These are phyloP conservation scores for Disparrhopalites patrizii DNA, from an alignment of 2,888 invertebrate species.

Conservation along the genomic window DNA sequence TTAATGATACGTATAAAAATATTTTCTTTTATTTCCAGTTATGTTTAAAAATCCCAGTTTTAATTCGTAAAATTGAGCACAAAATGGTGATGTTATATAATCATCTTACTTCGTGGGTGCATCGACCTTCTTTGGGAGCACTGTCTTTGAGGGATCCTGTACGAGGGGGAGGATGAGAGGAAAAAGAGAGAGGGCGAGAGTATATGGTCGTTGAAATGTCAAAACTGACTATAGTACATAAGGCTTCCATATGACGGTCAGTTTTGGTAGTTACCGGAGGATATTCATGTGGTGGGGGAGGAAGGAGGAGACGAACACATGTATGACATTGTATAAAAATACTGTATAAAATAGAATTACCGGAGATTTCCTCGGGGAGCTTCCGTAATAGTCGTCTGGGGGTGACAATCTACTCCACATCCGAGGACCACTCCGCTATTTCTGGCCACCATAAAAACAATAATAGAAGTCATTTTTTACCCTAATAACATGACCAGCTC, in stretches of 20 bases:
- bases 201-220: neutral
- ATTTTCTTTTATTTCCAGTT: too few relatives aligned
- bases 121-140: too few relatives aligned
- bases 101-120: too few relatives aligned
- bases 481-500: conserved; percentile 25
- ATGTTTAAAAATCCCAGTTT: too few relatives aligned
- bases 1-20: too few relatives aligned
- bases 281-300: neutral
- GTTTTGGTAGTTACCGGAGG: neutral
- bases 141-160: too few relatives aligned
- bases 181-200: neutral
- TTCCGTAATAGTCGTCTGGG: conserved; percentile 25
- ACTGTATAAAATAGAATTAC: conserved; percentile 7
- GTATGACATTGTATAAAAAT: too few relatives aligned
- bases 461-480: conserved; percentile 29
- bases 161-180: neutral
- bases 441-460: conserved; percentile 30
- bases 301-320: too few relatives aligned
- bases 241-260: neutral
- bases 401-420: conserved; percentile 28
- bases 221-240: neutral
- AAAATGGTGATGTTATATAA: too few relatives aligned
- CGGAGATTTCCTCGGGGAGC: conserved; percentile 25
- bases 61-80: too few relatives aligned
- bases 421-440: conserved; percentile 12